A percentile compares a stretch with the other conserved stretches of the same genome.
Evolutionary conservation across 2,888 invertebrate genomes (phyloP).

Genomic region (Watsonalla cultraria): DNA sequence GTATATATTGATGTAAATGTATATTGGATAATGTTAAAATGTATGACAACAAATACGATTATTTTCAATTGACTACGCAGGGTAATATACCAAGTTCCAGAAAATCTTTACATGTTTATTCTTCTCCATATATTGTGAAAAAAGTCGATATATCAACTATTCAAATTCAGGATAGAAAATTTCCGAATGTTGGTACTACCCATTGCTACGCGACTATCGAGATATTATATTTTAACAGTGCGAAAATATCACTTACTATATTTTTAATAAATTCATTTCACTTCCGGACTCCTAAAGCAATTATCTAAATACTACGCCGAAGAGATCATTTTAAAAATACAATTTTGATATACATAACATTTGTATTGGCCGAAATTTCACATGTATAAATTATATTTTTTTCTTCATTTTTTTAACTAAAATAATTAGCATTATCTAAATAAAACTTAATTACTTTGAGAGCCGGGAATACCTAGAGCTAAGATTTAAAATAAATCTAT

Average conservation of each 20-base stretch:
- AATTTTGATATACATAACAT: slow-evolving; percentile 74
- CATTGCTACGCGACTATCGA: slow-evolving; percentile 46
- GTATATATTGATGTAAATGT: too few species aligned
- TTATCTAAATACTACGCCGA: slow-evolving; percentile 68
- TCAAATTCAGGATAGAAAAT: slow-evolving; percentile 9
- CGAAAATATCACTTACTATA: slow-evolving; percentile 76
- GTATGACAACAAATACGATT: slow-evolving; percentile 45
- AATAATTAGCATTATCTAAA: slow-evolving; percentile 61
- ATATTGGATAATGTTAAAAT: slow-evolving; percentile 21
- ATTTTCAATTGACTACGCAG: slow-evolving; percentile 57
- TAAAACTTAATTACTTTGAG: slow-evolving; percentile 76
- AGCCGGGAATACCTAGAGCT: slow-evolving; percentile 74
- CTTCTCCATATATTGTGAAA: background rate
- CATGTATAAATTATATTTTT: slow-evolving; percentile 61
- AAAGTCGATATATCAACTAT: slow-evolving; percentile 11
- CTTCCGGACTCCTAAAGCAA: slow-evolving; percentile 78
- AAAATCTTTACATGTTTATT: background rate
- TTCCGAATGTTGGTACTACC: slow-evolving; percentile 20
- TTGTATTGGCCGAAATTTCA: slow-evolving; percentile 73
- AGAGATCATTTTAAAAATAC: slow-evolving; percentile 78
- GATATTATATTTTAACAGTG: slow-evolving; percentile 69
- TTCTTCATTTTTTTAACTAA: slow-evolving; percentile 42
- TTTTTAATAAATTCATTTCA: slow-evolving; percentile 75
- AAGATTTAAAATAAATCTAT: slow-evolving; percentile 54
- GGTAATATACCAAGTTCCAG: slow-evolving; percentile 5